phyloP scores from a whole-genome alignment of 2,888 invertebrate genomes.

The Ommatoiulus sabulosus region DNA sequence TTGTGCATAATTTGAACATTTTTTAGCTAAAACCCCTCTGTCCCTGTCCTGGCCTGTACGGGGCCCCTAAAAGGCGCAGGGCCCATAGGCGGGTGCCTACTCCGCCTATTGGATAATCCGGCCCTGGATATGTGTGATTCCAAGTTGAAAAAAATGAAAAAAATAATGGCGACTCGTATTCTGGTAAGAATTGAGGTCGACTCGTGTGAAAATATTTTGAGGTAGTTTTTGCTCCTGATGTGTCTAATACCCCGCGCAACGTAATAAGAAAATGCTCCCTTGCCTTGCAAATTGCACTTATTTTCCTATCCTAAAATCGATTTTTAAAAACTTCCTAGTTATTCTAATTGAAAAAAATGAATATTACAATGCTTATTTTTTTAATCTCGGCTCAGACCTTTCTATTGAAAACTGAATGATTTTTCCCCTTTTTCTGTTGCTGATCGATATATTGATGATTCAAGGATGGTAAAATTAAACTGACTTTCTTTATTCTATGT shows the following conservation, averaged over 20 bases:
- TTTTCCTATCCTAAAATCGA: slow-evolving; percentile 23
- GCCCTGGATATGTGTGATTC: background rate
- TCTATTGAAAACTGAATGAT: background rate
- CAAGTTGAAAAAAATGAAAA: background rate
- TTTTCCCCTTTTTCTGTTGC: background rate
- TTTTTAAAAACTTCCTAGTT: background rate
- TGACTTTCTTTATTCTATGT: background rate
- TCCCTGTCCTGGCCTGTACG: too few relatives aligned
- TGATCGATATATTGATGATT: slow-evolving; percentile 22
- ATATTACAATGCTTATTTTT: slow-evolving; percentile 17
- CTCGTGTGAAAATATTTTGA: background rate
- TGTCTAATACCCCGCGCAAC: background rate
- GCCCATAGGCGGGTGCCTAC: too few relatives aligned
- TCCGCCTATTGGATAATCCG: too few relatives aligned
- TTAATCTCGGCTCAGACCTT: slow-evolving; percentile 3
- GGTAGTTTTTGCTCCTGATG: background rate
- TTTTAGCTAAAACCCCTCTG: too few relatives aligned
- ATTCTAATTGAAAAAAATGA: background rate
- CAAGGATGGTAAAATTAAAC: background rate
- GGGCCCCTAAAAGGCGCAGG: too few relatives aligned
- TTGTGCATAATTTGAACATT: too few relatives aligned
- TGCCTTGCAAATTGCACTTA: background rate
- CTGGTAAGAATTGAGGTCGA: background rate
- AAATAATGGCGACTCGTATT: background rate
- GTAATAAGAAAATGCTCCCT: background rate